phyloP scores from a whole-genome alignment of 1,140 invertebrate species.

The Aporrectodea caliginosa region DNA sequence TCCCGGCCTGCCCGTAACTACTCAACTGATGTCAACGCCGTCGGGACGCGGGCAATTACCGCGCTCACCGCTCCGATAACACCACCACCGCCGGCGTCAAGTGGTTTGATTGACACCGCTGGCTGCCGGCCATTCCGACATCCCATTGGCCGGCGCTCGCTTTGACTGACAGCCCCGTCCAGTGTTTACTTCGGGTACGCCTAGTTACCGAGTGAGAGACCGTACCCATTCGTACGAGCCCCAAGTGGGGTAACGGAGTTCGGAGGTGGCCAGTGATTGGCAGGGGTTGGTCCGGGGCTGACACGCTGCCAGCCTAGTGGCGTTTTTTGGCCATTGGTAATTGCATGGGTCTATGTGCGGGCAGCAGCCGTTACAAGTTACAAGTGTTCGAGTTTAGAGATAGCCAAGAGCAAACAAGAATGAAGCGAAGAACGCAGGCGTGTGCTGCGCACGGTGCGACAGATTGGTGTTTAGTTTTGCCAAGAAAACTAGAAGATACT shows the following conservation, averaged over 20 bases:
- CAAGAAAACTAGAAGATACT: too few relatives aligned
- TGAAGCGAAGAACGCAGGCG: too few relatives aligned
- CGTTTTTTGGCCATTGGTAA: too few relatives aligned
- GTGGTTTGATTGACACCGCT: background rate
- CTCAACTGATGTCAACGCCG: background rate
- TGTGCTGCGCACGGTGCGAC: too few relatives aligned
- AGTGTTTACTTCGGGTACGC: background rate
- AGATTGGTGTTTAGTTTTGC: too few relatives aligned
- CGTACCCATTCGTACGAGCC: background rate
- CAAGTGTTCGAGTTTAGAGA: too few relatives aligned
- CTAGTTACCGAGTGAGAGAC: background rate
- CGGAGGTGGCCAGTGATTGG: background rate
- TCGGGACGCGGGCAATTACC: background rate
- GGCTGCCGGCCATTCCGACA: background rate
- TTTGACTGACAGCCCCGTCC: background rate
- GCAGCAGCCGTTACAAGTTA: too few relatives aligned
- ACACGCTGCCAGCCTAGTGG: too few relatives aligned
- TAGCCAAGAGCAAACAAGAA: too few relatives aligned
- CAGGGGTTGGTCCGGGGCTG: too few relatives aligned
- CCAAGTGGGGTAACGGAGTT: background rate
- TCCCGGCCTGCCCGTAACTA: too few relatives aligned
- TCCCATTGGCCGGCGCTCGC: background rate
- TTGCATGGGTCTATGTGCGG: too few relatives aligned
- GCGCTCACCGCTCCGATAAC: background rate
- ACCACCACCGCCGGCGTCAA: background rate